phyloP scores from a whole-genome alignment of 2,888 invertebrate genomes.

The Terebella lapidaria region DNA sequence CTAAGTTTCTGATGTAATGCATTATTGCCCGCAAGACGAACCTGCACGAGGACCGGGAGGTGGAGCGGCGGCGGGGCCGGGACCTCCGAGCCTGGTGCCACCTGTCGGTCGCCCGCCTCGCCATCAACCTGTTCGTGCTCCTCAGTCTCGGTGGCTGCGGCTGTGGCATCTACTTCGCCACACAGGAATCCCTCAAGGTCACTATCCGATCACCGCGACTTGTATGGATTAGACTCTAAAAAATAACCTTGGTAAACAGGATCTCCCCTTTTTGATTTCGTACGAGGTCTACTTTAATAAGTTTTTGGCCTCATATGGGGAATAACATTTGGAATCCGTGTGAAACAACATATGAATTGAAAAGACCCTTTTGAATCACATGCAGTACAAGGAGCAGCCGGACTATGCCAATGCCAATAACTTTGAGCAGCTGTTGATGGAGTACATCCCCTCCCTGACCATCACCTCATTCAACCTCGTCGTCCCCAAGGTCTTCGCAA shows the following conservation, averaged over 20 bases:
- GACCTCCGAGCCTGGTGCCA: slow-evolving; percentile 60
- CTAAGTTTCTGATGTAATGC: no score
- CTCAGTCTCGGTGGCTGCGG: slow-evolving; percentile 59
- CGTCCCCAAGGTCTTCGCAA: slow-evolving; percentile 70
- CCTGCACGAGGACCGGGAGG: slow-evolving; percentile 1
- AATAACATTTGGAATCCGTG: no score
- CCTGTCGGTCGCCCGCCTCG: slow-evolving; percentile 63
- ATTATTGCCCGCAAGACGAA: no score
- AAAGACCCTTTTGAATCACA: no score
- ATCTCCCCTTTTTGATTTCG: no score
- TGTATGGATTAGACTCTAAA: no score
- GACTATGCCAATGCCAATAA: slow-evolving; percentile 13
- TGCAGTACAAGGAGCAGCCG: no score
- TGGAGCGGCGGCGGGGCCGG: slow-evolving; percentile 35
- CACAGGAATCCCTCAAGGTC: not conserved
- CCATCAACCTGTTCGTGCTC: slow-evolving; percentile 69
- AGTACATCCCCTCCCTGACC: slow-evolving; percentile 72
- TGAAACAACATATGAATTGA: no score
- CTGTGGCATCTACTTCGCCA: slow-evolving; percentile 38
- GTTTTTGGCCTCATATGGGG: no score
- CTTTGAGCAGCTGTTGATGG: slow-evolving; percentile 57
- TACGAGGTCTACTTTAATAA: no score
- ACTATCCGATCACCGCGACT: no score
- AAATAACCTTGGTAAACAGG: no score
- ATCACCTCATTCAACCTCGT: slow-evolving; percentile 72